Evolutionary conservation across 1,140 invertebrate genomes (phyloP).

Genomic region (Plutomurus gul): DNA sequence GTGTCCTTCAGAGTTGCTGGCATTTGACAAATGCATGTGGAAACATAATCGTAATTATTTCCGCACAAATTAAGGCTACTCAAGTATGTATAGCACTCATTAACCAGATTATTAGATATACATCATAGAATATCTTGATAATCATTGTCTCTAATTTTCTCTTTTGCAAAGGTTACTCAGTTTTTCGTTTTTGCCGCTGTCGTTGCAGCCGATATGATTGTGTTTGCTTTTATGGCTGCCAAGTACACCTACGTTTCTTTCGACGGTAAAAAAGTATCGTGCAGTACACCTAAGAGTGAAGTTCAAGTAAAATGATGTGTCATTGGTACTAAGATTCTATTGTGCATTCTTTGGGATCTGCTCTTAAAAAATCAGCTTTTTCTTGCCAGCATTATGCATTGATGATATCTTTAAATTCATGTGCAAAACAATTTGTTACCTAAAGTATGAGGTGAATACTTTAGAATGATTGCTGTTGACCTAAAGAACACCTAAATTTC

Average conservation of each 20-base stretch:
- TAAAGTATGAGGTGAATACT: no score
- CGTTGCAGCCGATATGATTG: constrained; percentile 78
- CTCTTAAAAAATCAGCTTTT: no score
- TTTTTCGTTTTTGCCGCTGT: constrained; percentile 85
- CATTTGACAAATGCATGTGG: constrained; percentile 88
- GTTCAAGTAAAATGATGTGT: no score
- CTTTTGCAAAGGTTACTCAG: constrained; percentile 73
- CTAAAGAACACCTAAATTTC: no score
- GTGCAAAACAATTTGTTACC: no score
- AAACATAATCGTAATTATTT: constrained; percentile 85
- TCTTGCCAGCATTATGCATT: no score
- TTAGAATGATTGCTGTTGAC: no score
- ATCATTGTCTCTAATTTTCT: neutral
- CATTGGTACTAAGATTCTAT: no score
- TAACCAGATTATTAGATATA: neutral
- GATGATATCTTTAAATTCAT: no score
- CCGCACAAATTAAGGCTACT: constrained; percentile 70
- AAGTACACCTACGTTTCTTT: constrained; percentile 68
- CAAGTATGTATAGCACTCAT: neutral
- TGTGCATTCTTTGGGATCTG: no score
- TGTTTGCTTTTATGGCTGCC: constrained; percentile 78
- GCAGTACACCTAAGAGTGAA: no score
- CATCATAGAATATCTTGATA: neutral
- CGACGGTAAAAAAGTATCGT: constrained; percentile 54
- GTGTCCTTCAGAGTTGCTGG: constrained; percentile 86